A percentile compares a stretch with the other conserved stretches of the same genome.
These are phyloP conservation scores for Himalopsyche kuldschensis DNA, from an alignment of 2,888 invertebrate genomes.

Conservation along the genomic window DNA sequence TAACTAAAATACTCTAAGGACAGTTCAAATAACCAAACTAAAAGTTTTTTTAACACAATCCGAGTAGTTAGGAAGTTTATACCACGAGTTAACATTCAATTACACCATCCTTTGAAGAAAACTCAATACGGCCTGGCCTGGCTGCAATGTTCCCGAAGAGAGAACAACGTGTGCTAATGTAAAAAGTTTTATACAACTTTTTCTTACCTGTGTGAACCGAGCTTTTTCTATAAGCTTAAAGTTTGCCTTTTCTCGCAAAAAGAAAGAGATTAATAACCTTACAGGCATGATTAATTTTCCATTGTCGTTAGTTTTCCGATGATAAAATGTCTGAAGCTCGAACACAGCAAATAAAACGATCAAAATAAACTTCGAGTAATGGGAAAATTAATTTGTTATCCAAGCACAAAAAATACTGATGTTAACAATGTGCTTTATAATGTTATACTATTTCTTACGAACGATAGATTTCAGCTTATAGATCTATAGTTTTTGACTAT, in stretches of 20 bases:
- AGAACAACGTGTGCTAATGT: conserved; percentile 24
- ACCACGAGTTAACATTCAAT: conserved; percentile 30
- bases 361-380: too few species aligned
- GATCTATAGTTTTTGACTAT: too few species aligned
- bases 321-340: too few species aligned
- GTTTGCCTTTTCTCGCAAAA: not conserved
- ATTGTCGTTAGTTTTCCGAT: not conserved
- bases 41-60: conserved; percentile 24
- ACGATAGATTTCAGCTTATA: too few species aligned
- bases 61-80: conserved; percentile 22
- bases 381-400: too few species aligned
- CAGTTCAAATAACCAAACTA: conserved; percentile 24
- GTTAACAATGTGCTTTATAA: too few species aligned
- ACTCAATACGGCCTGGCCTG: not conserved
- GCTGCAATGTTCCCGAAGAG: not conserved
- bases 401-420: too few species aligned
- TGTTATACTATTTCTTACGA: too few species aligned
- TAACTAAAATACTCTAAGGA: not conserved
- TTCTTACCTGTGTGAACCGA: conserved; percentile 20
- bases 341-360: too few species aligned
- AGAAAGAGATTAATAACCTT: not conserved
- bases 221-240: conserved; percentile 2
- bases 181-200: conserved; percentile 14
- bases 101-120: conserved; percentile 19
- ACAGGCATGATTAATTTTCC: not conserved